phyloP scores from a whole-genome alignment of 2,113 vertebrate species.

The Sturnus vulgaris region DNA sequence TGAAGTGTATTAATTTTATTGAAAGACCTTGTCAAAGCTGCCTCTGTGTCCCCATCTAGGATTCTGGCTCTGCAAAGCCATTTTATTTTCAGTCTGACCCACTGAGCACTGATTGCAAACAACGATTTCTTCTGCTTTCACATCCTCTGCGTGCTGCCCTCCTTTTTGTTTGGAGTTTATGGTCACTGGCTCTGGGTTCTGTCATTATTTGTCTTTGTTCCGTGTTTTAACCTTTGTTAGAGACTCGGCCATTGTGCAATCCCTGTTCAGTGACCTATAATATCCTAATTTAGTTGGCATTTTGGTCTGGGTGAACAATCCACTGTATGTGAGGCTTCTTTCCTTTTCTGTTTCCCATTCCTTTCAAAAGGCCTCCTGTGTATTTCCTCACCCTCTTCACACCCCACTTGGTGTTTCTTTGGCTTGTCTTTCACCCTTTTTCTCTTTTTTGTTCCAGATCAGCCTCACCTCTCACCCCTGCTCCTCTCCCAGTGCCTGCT shows the following conservation, averaged over 20 bases:
- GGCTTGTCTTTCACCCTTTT: background rate
- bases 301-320: slow-evolving; percentile 3
- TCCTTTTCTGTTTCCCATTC: background rate
- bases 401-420: background rate
- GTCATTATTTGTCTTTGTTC: slow-evolving; percentile 58
- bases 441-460: background rate
- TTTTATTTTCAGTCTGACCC: slow-evolving; percentile 29
- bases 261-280: slow-evolving; percentile 49
- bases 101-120: slow-evolving; percentile 43
- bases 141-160: background rate
- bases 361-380: background rate
- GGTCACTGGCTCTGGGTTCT: slow-evolving; percentile 56
- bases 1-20: background rate
- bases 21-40: background rate
- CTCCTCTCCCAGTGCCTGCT: background rate
- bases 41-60: background rate
- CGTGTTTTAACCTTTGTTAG: slow-evolving; percentile 60
- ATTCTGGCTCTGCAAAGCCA: background rate
- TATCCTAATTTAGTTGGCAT: slow-evolving; percentile 43
- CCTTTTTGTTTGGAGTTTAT: slow-evolving; percentile 33
- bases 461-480: background rate
- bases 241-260: slow-evolving; percentile 31
- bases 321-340: background rate
- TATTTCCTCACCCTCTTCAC: background rate
- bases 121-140: slow-evolving; percentile 47